These are phyloP conservation scores for Agrochola lota DNA, from an alignment of 2,888 invertebrate species.

Conservation along the genomic window DNA sequence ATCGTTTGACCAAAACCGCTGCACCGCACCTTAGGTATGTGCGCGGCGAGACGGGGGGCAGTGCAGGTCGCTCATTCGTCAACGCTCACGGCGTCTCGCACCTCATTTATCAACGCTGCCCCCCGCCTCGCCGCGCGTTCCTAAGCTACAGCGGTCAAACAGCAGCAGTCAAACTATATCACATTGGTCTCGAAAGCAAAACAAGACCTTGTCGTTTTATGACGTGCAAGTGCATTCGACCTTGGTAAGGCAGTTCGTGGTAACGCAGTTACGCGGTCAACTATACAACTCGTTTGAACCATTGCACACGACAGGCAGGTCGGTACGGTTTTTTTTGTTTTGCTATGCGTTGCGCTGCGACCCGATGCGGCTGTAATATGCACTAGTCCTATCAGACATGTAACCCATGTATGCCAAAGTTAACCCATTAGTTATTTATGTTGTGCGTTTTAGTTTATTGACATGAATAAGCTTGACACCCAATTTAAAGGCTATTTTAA, in stretches of 20 bases:
- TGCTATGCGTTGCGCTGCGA: neutral
- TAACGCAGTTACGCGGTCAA: neutral
- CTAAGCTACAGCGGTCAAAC: no score
- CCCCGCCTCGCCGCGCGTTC: no score
- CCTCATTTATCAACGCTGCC: no score
- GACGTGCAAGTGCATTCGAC: neutral
- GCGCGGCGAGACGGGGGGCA: no score
- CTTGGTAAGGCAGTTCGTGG: neutral
- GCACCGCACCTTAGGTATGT: no score
- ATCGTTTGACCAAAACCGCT: neutral
- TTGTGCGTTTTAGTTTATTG: slow-evolving; percentile 57
- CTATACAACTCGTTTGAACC: neutral
- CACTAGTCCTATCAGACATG: slow-evolving; percentile 30
- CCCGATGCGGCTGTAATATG: slow-evolving; percentile 7
- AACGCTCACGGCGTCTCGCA: no score
- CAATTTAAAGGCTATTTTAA: slow-evolving; percentile 50
- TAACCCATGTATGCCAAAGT: slow-evolving; percentile 43
- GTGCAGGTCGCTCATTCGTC: no score
- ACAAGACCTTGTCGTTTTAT: neutral
- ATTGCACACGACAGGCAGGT: neutral
- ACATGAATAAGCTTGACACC: slow-evolving; percentile 60
- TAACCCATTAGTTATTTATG: slow-evolving; percentile 59
- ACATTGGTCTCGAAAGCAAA: neutral
- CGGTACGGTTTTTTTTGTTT: neutral
- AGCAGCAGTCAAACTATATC: no score